Evolutionary conservation across 2,888 invertebrate genomes (phyloP), one percentile per base, ranked within the genome.

Genomic region (Abrostola tripartita): DNA sequence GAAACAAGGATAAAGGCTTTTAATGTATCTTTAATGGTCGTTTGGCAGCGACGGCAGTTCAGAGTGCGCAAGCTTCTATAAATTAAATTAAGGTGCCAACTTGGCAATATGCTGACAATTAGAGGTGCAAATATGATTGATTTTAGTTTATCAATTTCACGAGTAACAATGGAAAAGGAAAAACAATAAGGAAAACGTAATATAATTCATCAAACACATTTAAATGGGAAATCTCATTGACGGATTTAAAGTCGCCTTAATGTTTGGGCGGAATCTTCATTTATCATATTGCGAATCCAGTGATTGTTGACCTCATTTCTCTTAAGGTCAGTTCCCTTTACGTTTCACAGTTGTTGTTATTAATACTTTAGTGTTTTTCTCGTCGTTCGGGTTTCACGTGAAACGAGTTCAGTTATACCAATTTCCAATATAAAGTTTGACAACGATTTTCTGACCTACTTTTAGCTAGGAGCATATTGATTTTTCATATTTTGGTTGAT

Each of bases 291-390:
- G 64, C 54, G 40, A 52, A 61, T 60, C 67, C 55, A 61, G 55
- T 59, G 60, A 61, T 67, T 69, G 61, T 74, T 76, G 64, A 77
- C 74, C 71, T 57, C 44, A 49, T 64, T 75, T 65, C 37, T 55
- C 11, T 54, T 51, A 68, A 62, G 40, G 70, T 60, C 44, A 55
- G 61, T 40, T 63, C n/a, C 47, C 42, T 76, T 76, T 70, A 59
- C 49, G 52, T 60, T 54, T 59, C 53, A 41, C 47, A 47, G 59
- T 62, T 61, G 52, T 40, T 40, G 51, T 51, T 24, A 24, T 24
- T 73, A 54, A 59, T 54, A 76, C 59, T 68, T 65, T 58, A 62
- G 65, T 52, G 62, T 66, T 70, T 74, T 65, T 61, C 64, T 41
- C 53, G 9, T 41, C 14, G 14, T 69, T 72, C 42, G 55, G 37